These are phyloP conservation scores for Strongylocentrotus purpuratus DNA, from an alignment of 35 echinoderm and acorn worm species.

Conservation along the genomic window DNA sequence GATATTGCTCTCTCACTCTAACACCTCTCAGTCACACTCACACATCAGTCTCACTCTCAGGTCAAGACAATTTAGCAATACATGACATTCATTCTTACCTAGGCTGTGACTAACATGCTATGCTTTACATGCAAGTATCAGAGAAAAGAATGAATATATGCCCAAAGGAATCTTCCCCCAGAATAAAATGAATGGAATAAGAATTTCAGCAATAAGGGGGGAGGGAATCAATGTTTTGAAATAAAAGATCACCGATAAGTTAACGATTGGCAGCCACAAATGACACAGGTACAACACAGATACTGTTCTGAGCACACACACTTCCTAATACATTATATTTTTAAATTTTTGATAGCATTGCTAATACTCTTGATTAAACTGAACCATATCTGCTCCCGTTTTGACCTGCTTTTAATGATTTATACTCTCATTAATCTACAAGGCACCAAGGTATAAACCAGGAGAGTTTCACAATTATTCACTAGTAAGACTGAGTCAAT, in stretches of 20 bases:
- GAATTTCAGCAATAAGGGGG: background rate
- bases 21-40: background rate
- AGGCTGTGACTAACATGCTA: background rate
- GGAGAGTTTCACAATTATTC: slow-evolving; percentile 19
- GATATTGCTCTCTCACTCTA: background rate
- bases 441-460: slow-evolving; percentile 51
- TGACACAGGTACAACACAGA: background rate
- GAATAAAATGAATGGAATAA: background rate
- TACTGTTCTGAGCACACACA: slow-evolving; percentile 10
- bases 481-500: background rate
- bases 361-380: slow-evolving; percentile 14
- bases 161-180: background rate
- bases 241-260: background rate
- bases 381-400: background rate
- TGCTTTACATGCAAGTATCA: background rate
- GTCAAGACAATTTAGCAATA: background rate
- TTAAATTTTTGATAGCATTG: background rate
- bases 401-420: slow-evolving; percentile 1
- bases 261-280: background rate
- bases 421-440: slow-evolving; percentile 37
- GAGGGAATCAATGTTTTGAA: background rate
- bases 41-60: background rate
- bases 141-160: background rate
- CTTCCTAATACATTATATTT: background rate
- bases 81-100: background rate